phyloP scores from a whole-genome alignment of 2,113 vertebrate species.

The Sturnus vulgaris region DNA sequence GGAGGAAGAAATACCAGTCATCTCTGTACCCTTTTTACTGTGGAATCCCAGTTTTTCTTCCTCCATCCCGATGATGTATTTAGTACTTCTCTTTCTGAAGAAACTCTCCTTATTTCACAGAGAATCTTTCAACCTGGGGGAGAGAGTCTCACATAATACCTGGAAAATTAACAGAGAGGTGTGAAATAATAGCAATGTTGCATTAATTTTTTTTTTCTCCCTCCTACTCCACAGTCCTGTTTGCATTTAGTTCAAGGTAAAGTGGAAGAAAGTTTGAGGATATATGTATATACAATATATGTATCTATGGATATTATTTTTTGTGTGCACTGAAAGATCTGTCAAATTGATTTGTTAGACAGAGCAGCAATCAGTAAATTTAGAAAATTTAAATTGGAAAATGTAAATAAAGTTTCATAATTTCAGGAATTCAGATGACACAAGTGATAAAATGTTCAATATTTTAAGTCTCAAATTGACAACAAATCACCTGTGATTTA shows the following conservation, averaged over 20 bases:
- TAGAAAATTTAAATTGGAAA: background rate
- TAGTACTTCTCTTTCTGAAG: background rate
- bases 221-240: background rate
- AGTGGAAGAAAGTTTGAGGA: background rate
- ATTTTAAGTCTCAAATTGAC: background rate
- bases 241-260: background rate
- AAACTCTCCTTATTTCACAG: background rate
- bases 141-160: background rate
- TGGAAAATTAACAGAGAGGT: background rate
- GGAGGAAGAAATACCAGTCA: background rate
- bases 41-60: background rate
- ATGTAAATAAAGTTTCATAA: background rate
- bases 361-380: background rate
- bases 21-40: background rate
- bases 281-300: no score
- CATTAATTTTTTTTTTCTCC: rapidly evolving
- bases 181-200: background rate
- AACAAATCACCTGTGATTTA: background rate
- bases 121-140: background rate
- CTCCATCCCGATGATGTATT: background rate
- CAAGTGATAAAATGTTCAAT: background rate
- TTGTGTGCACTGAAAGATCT: background rate
- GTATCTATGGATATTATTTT: background rate
- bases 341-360: background rate
- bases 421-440: background rate